Percentiles rank a stretch among this genome's conserved stretches.
Evolutionary conservation across 2,888 invertebrate genomes (phyloP).

Genomic region (Laothoe populi): DNA sequence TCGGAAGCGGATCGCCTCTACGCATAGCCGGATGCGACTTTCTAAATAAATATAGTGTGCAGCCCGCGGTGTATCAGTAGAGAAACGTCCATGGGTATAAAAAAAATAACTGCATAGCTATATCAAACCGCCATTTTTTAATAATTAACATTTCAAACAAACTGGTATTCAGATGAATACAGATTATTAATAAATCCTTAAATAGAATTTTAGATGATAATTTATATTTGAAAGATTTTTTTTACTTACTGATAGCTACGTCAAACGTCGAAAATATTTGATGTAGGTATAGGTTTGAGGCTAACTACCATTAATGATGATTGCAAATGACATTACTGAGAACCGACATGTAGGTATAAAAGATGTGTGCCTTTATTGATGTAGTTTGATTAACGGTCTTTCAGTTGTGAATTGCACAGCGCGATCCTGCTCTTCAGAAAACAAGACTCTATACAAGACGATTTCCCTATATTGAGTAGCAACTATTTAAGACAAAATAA

Average conservation of each 20-base stretch:
- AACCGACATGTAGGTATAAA: background rate
- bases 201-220: slow-evolving; percentile 10
- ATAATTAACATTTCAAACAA: slow-evolving; percentile 4
- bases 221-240: slow-evolving; percentile 9
- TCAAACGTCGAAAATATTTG: slow-evolving; percentile 44
- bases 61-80: slow-evolving; percentile 39
- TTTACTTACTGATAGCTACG: slow-evolving; percentile 34
- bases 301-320: slow-evolving; percentile 35
- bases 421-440: slow-evolving; percentile 24
- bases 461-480: slow-evolving; percentile 49
- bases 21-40: slow-evolving; percentile 78
- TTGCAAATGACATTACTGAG: slow-evolving; percentile 25
- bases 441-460: slow-evolving; percentile 28
- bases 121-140: background rate
- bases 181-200: slow-evolving; percentile 3
- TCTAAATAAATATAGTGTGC: slow-evolving; percentile 79
- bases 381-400: background rate
- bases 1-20: slow-evolving; percentile 73
- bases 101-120: slow-evolving; percentile 15
- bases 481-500: slow-evolving; percentile 45
- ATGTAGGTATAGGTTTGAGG: slow-evolving; percentile 46
- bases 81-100: background rate
- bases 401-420: background rate
- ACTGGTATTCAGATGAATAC: slow-evolving; percentile 7
- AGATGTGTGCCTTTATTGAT: background rate